Base-by-base conservation (phyloP, 2,113 vertebrate genomes). In the Anguilla rostrata region DNA sequence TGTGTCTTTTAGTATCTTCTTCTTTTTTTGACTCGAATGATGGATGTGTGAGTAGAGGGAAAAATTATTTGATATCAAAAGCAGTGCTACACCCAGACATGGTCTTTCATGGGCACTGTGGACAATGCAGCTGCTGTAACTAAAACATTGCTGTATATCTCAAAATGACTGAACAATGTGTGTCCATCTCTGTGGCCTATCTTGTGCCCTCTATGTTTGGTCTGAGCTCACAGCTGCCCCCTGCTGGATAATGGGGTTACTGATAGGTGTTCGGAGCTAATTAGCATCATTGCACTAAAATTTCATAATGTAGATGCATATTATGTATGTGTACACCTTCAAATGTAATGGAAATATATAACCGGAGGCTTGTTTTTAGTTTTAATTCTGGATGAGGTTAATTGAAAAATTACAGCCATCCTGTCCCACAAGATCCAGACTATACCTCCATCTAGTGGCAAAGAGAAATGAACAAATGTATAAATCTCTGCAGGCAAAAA, bases 401-500 rank as follows among this genome's bases (percentile, higher is more conserved):
- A 75, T 75, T 75, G 7, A 34, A n/a, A 75, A 34, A 9, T 5
- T 29, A 34, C n/a, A 29, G 8, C 12, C 18, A 29, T 26, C 22
- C 6, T 2, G 7, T 20, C 22, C 18, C 8, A 26, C 8, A 66
- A 66, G 60, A 66, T 20, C 20, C 60, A 66, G 3, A 66, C 18
- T 66, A 75, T 29, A 75, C 26, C 71, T 75, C 71, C n/a, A 75
- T 75, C 71, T 75, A 75, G 71, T 75, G 71, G 71, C n/a, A 75
- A 6, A 75, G 9, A 1, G 71, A 75, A 63, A 2, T 63, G 18
- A 26, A 26, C 3, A 63, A 53, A 53, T 11, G 43, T 46, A 46
- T 53, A 53, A 53, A 53, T 46, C 49, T 8, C 8, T 12, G 49
- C 49, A 53, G 7, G 12, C 7, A 53, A 53, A 15, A 53, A 53